Conservation (phyloP, 92 coral and sea anemone species). For the Umimayanthus kanabou region DNA sequence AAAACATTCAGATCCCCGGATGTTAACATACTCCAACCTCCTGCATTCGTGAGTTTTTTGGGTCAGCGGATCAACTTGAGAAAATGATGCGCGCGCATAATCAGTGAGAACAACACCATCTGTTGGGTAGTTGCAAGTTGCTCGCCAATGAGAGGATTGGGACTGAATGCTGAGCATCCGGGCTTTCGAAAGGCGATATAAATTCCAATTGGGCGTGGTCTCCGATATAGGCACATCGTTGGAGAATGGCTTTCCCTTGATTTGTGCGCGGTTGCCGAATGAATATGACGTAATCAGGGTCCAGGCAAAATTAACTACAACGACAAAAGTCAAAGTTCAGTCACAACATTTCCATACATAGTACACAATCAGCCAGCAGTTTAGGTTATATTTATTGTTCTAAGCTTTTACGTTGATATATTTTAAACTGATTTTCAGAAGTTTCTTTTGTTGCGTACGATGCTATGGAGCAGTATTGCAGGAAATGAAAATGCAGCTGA, state of each 20-base stretch:
- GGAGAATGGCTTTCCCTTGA: conserved; percentile 28
- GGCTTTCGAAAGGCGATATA: conserved; percentile 60
- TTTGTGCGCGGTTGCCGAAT: not conserved
- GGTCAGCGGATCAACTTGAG: not conserved
- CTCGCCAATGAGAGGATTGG: not conserved
- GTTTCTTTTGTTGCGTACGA: too few species aligned
- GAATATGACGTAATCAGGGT: not conserved
- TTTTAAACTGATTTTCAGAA: too few species aligned
- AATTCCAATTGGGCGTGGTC: conserved; percentile 49
- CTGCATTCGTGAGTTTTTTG: conserved; percentile 35
- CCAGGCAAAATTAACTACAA: conserved; percentile 14
- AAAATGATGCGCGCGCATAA: too few species aligned
- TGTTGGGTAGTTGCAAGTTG: conserved; percentile 45
- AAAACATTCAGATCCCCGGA: not conserved
- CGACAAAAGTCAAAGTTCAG: not conserved
- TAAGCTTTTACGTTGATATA: too few species aligned
- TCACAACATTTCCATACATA: too few species aligned
- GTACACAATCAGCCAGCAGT: too few species aligned
- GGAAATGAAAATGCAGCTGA: too few species aligned
- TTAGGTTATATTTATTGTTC: too few species aligned
- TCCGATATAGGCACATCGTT: conserved; percentile 38
- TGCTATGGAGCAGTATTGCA: too few species aligned
- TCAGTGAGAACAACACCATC: conserved; percentile 33
- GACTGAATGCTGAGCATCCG: not conserved
- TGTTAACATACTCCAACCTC: conserved; percentile 48